Evolutionary conservation across 23 tunicate genomes (phyloP).

Genomic region (Ascidia mentula): DNA sequence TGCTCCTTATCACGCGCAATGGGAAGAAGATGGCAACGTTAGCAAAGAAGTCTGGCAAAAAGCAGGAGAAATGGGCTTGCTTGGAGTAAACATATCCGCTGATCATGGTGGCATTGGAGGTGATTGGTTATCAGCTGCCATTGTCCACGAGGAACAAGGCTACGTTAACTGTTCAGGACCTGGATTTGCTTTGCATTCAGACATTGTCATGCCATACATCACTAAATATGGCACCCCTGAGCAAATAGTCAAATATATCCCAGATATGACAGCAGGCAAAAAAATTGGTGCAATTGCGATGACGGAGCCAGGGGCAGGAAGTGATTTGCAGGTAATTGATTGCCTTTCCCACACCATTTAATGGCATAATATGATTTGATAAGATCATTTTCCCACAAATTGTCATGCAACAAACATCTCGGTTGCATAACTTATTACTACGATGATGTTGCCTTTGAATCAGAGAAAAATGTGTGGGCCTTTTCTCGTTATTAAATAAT

Average conservation of each 20-base stretch:
- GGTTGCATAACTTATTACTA: too few relatives aligned
- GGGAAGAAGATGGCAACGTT: slow-evolving; percentile 90
- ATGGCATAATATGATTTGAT: not conserved
- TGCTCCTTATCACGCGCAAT: slow-evolving; percentile 61
- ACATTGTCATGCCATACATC: slow-evolving; percentile 95
- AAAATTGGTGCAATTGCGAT: slow-evolving; percentile 90
- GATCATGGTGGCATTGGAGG: slow-evolving; percentile 97
- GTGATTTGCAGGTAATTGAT: slow-evolving; percentile 82
- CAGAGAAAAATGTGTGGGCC: too few relatives aligned
- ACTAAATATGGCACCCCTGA: slow-evolving; percentile 93
- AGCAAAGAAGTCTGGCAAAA: slow-evolving; percentile 82
- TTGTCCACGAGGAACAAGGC: slow-evolving; percentile 95
- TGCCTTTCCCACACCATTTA: not conserved
- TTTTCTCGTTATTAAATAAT: too few relatives aligned
- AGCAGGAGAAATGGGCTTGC: slow-evolving; percentile 92
- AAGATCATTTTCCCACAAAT: not conserved
- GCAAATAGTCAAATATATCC: slow-evolving; percentile 89
- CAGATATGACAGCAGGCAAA: slow-evolving; percentile 89
- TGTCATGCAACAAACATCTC: not conserved
- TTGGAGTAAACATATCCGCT: slow-evolving; percentile 70
- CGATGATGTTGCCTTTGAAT: too few relatives aligned
- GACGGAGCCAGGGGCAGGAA: slow-evolving; percentile 93
- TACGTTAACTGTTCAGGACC: slow-evolving; percentile 89
- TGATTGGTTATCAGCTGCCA: slow-evolving; percentile 89
- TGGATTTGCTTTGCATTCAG: slow-evolving; percentile 86